Evolutionary conservation across 2,113 vertebrate genomes (phyloP), one percentile per base, ranked within the genome.

Genomic region (Mirza zaza): DNA sequence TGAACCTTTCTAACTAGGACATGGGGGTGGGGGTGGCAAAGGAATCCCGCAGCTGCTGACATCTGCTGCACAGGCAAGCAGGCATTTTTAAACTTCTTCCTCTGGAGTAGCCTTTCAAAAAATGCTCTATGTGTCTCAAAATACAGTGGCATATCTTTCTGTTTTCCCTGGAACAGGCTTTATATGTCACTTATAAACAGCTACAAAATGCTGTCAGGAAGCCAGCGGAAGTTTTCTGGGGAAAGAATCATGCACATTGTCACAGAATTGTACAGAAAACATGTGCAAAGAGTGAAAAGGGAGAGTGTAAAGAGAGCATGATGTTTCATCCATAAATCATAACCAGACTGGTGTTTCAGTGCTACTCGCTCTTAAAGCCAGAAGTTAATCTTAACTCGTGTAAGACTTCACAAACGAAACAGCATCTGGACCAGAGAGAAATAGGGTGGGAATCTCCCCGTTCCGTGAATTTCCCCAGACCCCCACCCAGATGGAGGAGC

Each of bases 171-270:
- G 85, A 96, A 79, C 52, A 34, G 39, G 39, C 61, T 91, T 95
- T 85, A 67, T 63, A n/a, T 88, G 81, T 82, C 76, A 77, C 63
- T 96, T 96, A 87, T 29, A 95, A 93, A 73, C 67, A 92, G 50
- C 67, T 91, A 92, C 67, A 67, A 95, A 96, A 90, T 27, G 70
- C 70, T 94, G 84, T 85, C 76, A n/a, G 45, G 11, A 84, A 87
- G 80, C 90, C 92, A 94, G 61, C 0, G 8, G 90, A 95, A 82
- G 65, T 81, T 88, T 90, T 88, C 5, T 36, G 17, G 27, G 52
- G 67, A 90, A 14, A 91, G 55, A 93, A 77, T 29, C 67, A 67
- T n/a, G 81, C 10, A 29, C 77, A 39, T 36, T 94, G 55, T 90
- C 85, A 88, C 50, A 88, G 48, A 91, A 90, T 63, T 68, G 21